Evolutionary conservation across 2,797 vertebrate species (phyloP), one percentile per base, ranked within the genome.

Genomic region (Phylloscopus collybita): DNA sequence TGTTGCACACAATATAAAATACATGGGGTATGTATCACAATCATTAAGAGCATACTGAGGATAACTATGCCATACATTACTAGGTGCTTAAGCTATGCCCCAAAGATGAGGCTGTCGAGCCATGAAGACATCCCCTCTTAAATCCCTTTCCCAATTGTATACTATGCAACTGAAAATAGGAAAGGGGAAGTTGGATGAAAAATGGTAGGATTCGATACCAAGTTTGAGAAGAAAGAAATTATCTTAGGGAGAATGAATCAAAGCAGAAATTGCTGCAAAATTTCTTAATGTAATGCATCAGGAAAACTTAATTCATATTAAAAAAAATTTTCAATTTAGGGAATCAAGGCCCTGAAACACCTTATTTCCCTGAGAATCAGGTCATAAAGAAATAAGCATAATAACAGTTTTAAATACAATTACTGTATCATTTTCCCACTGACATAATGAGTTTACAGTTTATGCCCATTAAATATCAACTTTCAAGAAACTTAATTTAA

Each of bases 91-190:
- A 45, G 10, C 13, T 60, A 36, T 36, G 38, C 16, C 32, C 19
- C 0, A 1, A 64, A 53, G 32, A 20, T 0, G 2, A 53, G 25
- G 25, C 29, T 23, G 74, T 42, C 1, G 1, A 78, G 32, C 3
- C 20, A 65, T 20, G 32, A 54, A 45, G 16, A 30, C 16, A 78
- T 0, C 6, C 1, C 13, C 10, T 15, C 30, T 82, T 85, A 85
- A 91, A 91, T 40, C 13, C 19, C 7, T 13, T 67, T 85, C 22
- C 16, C 7, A 6, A 23, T 16, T 69, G 2, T 21, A 20, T n/a
- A 32, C 2, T 30, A 27, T 49, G n/a, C 2, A 80, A 36, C 9
- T 34, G 42, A 71, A 80, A 74, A 29, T 3, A 71, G 8, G 22
- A 45, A 82, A 73, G 16, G 11, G 13, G 50, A 90, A 66, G 2